These are phyloP conservation scores for Eugnorisma glareosa DNA, from an alignment of 2,888 invertebrate species.

Conservation along the genomic window DNA sequence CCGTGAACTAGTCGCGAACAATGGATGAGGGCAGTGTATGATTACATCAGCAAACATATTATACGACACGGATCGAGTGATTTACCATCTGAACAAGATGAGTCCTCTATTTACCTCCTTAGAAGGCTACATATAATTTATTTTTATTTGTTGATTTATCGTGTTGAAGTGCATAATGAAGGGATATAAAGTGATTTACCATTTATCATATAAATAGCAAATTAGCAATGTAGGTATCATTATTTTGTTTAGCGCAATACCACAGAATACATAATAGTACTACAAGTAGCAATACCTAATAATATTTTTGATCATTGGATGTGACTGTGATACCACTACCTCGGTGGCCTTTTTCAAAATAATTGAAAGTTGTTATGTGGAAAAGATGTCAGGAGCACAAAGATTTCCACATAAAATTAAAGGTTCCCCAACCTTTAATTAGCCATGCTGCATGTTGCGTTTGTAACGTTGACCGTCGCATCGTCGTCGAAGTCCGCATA, in stretches of 20 bases:
- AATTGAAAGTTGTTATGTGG: neutral
- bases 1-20: constrained; percentile 82
- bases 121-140: constrained; percentile 67
- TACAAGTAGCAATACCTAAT: neutral
- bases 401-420: neutral
- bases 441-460: no score
- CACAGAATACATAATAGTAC: neutral
- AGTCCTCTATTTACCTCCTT: constrained; percentile 67
- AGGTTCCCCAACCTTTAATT: neutral
- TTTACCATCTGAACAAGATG: constrained; percentile 77
- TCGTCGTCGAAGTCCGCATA: neutral
- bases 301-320: neutral
- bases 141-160: constrained; percentile 68
- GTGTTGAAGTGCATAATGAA: constrained; percentile 60
- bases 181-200: constrained; percentile 32
- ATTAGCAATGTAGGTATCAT: constrained; percentile 11
- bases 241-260: neutral
- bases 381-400: neutral
- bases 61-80: constrained; percentile 74
- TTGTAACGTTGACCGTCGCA: neutral
- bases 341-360: neutral
- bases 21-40: constrained; percentile 78
- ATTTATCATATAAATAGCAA: constrained; percentile 40
- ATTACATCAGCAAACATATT: constrained; percentile 81
- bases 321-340: neutral